Evolutionary conservation across 2,797 vertebrate genomes (phyloP), one percentile per base, ranked within the genome.

Genomic region (Esox lucius): DNA sequence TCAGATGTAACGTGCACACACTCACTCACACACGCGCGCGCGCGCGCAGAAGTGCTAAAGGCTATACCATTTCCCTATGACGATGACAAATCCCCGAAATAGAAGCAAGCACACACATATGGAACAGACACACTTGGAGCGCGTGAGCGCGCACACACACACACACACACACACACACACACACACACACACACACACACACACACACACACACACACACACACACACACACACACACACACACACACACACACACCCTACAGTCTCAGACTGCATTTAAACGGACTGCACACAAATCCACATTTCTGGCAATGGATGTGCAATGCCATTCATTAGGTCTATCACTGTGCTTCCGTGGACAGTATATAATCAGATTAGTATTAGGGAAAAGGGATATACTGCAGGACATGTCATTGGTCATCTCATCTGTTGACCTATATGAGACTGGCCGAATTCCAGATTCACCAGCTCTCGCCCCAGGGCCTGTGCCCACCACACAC

Each of bases 361-460:
- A 79, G 85, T 73, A 42, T 62, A 68, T 84, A 82, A 88, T 85
- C 82, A 1, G 71, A 85, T 78, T 72, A 71, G 79, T 79, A 87
- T 76, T 85, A 81, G 79, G 77, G 76, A 79, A 73, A 71, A 81
- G 79, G 77, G 76, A 79, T 75, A 72, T 68, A 87, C 85, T 80
- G 78, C 76, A 67, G 85, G 84, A 77, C 80, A 80, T 87, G 82
- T 78, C 84, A 81, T 15, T 46, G 65, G 46, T 26, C 71, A 65
- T 33, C 42, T 59, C 42, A 39, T 42, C 70, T 33, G 85, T 81
- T 91, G 91, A 92, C 91, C 92, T 93, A 93, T 87, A 94, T 94
- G 90, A 86, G 83, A 91, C 87, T 92, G 90, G 89, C 86, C 77
- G 22, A 81, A 89, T 82, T 87, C 91, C 90, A 91, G 85, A 90